Percentiles rank a stretch among this genome's conserved stretches.
These are phyloP conservation scores for Aquatica leii DNA, from an alignment of 2,888 invertebrate species.

Conservation along the genomic window DNA sequence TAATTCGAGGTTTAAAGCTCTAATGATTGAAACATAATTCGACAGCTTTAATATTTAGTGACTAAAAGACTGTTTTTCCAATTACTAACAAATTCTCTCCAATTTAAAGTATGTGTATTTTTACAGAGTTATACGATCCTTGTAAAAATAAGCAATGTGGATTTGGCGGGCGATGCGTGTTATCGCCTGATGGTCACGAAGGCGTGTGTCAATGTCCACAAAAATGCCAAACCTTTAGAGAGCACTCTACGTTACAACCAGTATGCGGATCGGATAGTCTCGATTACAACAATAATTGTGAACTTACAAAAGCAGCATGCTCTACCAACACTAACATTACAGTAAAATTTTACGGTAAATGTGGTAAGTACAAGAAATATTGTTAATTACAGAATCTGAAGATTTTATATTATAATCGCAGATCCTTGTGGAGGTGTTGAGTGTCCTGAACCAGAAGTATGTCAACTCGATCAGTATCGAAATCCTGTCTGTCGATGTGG, in stretches of 20 bases:
- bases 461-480: slow-evolving; percentile 81
- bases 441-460: slow-evolving; percentile 82
- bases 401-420: slow-evolving; percentile 61
- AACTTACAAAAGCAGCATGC: slow-evolving; percentile 83
- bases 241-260: slow-evolving; percentile 79
- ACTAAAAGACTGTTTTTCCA: too few relatives aligned
- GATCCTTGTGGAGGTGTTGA: slow-evolving; percentile 85
- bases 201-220: slow-evolving; percentile 81
- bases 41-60: too few relatives aligned
- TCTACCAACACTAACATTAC: slow-evolving; percentile 76
- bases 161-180: slow-evolving; percentile 73
- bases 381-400: slow-evolving; percentile 15
- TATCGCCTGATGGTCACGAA: slow-evolving; percentile 72
- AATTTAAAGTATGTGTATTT: too few relatives aligned
- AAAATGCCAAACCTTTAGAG: slow-evolving; percentile 83
- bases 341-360: slow-evolving; percentile 84
- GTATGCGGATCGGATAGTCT: slow-evolving; percentile 86
- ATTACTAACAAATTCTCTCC: too few relatives aligned
- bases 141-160: slow-evolving; percentile 74
- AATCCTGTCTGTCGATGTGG: slow-evolving; percentile 83
- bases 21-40: too few relatives aligned
- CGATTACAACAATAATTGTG: slow-evolving; percentile 87
- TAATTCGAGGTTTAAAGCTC: too few relatives aligned
- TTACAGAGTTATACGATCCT: slow-evolving; percentile 74
- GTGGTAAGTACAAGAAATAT: slow-evolving; percentile 71